A percentile compares a stretch with the other conserved stretches of the same genome.
These are phyloP conservation scores for Tetrapedia diversipes DNA, from an alignment of 2,888 invertebrate species.

Conservation along the genomic window DNA sequence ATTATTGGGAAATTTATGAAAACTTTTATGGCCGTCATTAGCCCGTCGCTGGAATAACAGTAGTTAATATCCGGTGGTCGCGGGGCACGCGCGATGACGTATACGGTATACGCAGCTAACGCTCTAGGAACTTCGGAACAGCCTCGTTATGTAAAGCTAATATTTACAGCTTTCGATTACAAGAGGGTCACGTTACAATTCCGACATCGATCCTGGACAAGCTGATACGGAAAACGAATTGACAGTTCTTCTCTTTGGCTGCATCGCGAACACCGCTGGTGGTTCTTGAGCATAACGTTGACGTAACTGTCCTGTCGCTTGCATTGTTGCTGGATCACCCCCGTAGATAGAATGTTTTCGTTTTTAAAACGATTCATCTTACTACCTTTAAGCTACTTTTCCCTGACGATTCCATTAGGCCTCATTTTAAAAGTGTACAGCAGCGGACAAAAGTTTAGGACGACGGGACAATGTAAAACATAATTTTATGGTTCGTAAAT, in stretches of 20 bases:
- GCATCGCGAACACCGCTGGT: not conserved
- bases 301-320: too few relatives aligned
- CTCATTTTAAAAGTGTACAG: too few relatives aligned
- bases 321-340: too few relatives aligned
- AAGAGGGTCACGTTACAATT: constrained; percentile 10
- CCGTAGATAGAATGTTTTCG: too few relatives aligned
- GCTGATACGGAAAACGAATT: not conserved
- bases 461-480: too few relatives aligned
- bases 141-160: constrained; percentile 11
- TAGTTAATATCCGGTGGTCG: too few relatives aligned
- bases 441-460: too few relatives aligned
- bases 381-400: too few relatives aligned
- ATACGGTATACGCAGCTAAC: too few relatives aligned
- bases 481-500: too few relatives aligned
- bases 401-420: too few relatives aligned
- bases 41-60: not conserved
- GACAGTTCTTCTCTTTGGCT: not conserved
- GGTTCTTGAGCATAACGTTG: not conserved
- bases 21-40: not conserved
- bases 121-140: constrained; percentile 4
- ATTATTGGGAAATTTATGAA: not conserved
- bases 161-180: constrained; percentile 14
- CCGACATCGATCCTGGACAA: not conserved
- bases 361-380: too few relatives aligned
- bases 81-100: not conserved